Base-by-base conservation (phyloP, 2,797 vertebrate genomes). In the Chelmon rostratus region DNA sequence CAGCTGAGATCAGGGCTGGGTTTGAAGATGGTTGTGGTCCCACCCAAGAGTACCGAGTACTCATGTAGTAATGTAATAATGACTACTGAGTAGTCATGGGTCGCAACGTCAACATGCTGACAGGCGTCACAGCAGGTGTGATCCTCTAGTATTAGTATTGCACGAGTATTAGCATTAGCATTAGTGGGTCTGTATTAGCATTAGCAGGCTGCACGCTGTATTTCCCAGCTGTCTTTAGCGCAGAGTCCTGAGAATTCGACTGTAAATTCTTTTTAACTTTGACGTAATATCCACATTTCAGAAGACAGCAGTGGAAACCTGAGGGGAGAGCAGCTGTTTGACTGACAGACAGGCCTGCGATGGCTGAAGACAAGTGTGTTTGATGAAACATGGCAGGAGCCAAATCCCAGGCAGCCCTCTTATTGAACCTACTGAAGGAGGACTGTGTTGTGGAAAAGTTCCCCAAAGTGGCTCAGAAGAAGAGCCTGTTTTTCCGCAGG, bases 361-460 rank as follows among this genome's bases (percentile, higher is more conserved):
- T 84, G 88, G 82, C 85, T 88, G 84, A 88, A 90, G 88, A 93
- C 83, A 86, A 84, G 76, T 38, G 50, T 72, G 76, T 94, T 92
- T 93, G 90, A 94, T 91, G 91, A 90, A 91, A 93, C 91, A 91
- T 90, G 92, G 91, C 92, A 92, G 87, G 81, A 93, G 83, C 88
- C 87, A 87, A 93, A 92, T 91, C 89, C 90, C 91, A 89, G 89
- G 86, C 91, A 90, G 83, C 76, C 90, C 81, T 87, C 83, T 81
- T 83, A 87, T 90, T 93, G 89, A 93, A 94, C 88, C 81, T 83
- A 68, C 84, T 83, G 91, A 91, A 86, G 88, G 86, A 90, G 76
- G 83, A 86, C 87, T 88, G 76, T 75, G 87, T 90, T 91, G 80
- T 85, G 72, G 88, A 88, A 88, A 93, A 90, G 83, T 93, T 94